These are phyloP conservation scores for Sebastes aleutianus DNA, from an alignment of 2,797 vertebrate species.

Conservation along the genomic window DNA sequence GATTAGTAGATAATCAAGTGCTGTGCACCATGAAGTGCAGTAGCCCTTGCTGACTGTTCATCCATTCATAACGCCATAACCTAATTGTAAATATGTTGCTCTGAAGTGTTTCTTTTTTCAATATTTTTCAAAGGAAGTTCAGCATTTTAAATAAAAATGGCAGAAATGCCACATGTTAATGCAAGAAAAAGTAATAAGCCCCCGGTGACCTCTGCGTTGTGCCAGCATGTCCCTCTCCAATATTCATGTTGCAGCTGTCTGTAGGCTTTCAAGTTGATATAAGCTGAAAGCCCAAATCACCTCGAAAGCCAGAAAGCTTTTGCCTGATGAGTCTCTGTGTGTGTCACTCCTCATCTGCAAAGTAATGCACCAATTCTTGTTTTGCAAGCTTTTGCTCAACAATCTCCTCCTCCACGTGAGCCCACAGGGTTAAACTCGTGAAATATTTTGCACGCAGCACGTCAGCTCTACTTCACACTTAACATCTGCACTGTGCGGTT, in stretches of 20 bases:
- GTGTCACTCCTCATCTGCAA: constrained; percentile 43
- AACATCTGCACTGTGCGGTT: constrained; percentile 63
- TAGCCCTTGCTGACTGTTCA: neutral
- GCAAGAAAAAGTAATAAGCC: constrained; percentile 2
- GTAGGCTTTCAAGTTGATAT: constrained; percentile 48
- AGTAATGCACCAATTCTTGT: constrained; percentile 34
- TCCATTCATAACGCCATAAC: neutral
- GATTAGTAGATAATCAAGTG: neutral
- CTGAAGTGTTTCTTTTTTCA: neutral
- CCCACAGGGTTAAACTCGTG: constrained; percentile 37
- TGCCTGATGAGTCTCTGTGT: constrained; percentile 52
- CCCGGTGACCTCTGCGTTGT: neutral
- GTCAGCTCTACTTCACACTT: constrained; percentile 55
- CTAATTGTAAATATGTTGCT: neutral
- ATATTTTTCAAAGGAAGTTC: neutral
- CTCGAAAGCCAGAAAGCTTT: constrained; percentile 51
- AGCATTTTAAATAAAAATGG: constrained; percentile 2
- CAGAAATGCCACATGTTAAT: neutral
- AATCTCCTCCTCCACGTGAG: constrained; percentile 13
- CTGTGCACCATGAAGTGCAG: neutral
- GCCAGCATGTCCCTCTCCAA: constrained; percentile 15
- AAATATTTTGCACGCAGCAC: constrained; percentile 47
- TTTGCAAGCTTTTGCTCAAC: constrained; percentile 26
- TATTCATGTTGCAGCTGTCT: constrained; percentile 26
- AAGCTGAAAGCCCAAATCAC: constrained; percentile 47